Evolutionary conservation across 37 sponge, comb jelly and placozoan species (phyloP).

Genomic region (Cliona cf. orientalis): DNA sequence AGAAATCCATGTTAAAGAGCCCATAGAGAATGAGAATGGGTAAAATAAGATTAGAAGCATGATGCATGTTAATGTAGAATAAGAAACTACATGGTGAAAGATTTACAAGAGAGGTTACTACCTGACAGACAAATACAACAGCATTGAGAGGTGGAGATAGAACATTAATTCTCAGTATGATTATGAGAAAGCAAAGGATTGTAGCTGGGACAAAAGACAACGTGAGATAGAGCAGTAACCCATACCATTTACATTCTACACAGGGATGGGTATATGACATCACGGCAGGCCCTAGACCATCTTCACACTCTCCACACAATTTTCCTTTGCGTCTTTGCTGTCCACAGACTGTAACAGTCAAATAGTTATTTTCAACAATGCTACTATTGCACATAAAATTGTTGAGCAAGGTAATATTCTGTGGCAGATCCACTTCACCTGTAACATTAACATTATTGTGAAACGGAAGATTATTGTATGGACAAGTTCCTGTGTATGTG

Average conservation of each 20-base stretch:
- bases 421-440: neutral
- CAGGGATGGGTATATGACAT: conserved; percentile 6
- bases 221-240: neutral
- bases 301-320: conserved; percentile 22
- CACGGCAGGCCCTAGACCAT: neutral
- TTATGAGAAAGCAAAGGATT: conserved; percentile 8
- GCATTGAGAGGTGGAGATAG: neutral
- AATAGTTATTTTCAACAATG: conserved; percentile 1
- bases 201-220: conserved; percentile 17
- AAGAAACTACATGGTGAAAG: neutral
- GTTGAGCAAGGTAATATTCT: neutral
- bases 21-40: conserved; percentile 3
- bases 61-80: neutral
- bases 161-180: neutral
- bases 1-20: conserved; percentile 58
- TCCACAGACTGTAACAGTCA: neutral
- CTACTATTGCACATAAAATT: conserved; percentile 3
- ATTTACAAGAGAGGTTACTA: neutral
- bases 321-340: neutral
- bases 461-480: neutral
- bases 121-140: neutral
- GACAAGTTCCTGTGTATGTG: neutral
- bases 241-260: neutral
- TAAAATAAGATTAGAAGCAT: neutral
- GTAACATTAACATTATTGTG: neutral